These are phyloP conservation scores for Gymnorhina tibicen DNA, from an alignment of 2,113 vertebrate species.

Conservation along the genomic window DNA sequence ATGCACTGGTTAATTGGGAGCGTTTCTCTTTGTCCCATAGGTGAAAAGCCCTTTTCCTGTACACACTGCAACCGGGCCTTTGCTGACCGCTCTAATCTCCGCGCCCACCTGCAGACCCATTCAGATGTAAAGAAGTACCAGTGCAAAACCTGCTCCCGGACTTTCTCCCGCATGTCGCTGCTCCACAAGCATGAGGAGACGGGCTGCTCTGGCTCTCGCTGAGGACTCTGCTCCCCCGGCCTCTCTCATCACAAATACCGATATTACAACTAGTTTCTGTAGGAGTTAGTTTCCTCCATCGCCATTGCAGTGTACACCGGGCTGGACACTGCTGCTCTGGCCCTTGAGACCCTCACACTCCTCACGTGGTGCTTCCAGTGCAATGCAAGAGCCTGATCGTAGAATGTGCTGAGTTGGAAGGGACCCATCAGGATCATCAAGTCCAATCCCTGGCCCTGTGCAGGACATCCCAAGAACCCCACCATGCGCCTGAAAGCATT, in stretches of 20 bases:
- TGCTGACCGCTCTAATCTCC: slow-evolving; percentile 95
- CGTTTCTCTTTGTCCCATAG: slow-evolving; percentile 68
- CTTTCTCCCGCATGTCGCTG: slow-evolving; percentile 98
- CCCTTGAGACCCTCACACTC: neutral
- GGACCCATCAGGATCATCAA: neutral
- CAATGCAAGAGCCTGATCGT: neutral
- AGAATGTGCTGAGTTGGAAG: neutral
- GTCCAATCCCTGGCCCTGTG: neutral
- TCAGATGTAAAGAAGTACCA: slow-evolving; percentile 98
- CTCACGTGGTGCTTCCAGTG: neutral
- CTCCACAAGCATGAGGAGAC: slow-evolving; percentile 92
- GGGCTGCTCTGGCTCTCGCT: slow-evolving; percentile 82
- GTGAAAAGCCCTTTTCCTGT: slow-evolving; percentile 95
- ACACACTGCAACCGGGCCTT: slow-evolving; percentile 94
- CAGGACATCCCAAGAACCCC: neutral
- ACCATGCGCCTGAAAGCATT: neutral
- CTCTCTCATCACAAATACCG: neutral
- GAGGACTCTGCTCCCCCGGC: slow-evolving; percentile 1
- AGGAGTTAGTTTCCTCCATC: slow-evolving; percentile 37
- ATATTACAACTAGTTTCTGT: slow-evolving; percentile 32
- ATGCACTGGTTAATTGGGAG: slow-evolving; percentile 55
- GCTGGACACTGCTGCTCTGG: neutral
- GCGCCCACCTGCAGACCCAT: slow-evolving; percentile 96
- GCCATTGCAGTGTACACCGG: neutral
- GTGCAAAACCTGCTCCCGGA: slow-evolving; percentile 88